These are phyloP conservation scores for Acrobasis repandana DNA, from an alignment of 2,888 invertebrate genomes.

Conservation along the genomic window DNA sequence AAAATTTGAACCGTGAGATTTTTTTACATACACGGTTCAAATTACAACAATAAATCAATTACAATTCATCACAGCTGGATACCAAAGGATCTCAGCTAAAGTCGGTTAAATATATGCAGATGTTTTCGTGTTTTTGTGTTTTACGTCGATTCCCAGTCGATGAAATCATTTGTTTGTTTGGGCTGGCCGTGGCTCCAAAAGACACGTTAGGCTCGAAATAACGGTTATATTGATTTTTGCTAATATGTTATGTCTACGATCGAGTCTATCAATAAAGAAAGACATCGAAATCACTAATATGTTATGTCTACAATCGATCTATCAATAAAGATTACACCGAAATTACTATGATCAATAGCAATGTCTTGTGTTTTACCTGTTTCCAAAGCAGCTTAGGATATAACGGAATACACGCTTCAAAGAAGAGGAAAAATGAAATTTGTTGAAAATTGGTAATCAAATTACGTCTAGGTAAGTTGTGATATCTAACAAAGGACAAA, in stretches of 20 bases:
- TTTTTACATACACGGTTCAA: no score
- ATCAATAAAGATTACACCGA: no score
- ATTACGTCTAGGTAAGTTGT: no score
- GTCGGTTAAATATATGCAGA: not conserved
- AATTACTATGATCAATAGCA: no score
- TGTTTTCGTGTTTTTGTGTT: not conserved
- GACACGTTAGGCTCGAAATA: no score
- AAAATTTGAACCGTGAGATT: not conserved
- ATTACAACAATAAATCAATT: not conserved
- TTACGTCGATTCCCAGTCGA: not conserved
- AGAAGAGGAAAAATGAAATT: no score
- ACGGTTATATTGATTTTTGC: not conserved
- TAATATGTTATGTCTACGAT: slow-evolving; percentile 8
- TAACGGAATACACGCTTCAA: no score
- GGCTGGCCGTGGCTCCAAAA: not conserved
- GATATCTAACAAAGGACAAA: not conserved
- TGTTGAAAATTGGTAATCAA: not conserved
- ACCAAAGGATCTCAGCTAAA: not conserved
- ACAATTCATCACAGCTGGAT: slow-evolving; percentile 5
- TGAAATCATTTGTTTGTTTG: slow-evolving; percentile 1
- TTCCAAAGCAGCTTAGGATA: no score
- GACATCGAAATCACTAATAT: not conserved
- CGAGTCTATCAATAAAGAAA: not conserved
- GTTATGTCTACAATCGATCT: no score
- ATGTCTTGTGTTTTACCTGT: no score